phyloP scores from a whole-genome alignment of 1,140 invertebrate genomes.

The Brachionus manjavacas region DNA sequence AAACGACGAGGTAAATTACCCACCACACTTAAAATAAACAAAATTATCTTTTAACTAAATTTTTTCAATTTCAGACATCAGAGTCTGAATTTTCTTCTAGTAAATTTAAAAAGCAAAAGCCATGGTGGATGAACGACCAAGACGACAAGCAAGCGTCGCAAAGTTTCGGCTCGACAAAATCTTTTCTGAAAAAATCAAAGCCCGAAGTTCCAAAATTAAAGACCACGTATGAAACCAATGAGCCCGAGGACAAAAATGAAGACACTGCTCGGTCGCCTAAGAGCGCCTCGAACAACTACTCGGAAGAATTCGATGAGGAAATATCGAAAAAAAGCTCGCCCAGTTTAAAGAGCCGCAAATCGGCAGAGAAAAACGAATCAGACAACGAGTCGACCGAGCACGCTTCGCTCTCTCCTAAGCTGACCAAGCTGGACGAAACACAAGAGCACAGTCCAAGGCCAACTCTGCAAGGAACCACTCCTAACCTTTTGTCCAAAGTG shows the following conservation, averaged over 20 bases:
- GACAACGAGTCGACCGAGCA: conserved; percentile 3
- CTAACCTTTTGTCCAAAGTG: conserved; percentile 17
- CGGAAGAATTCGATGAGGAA: conserved; percentile 10
- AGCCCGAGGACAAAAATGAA: not conserved
- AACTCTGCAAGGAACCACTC: not conserved
- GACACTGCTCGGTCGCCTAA: not conserved
- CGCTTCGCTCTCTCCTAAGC: not conserved
- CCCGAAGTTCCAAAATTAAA: not conserved
- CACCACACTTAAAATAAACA: too few relatives aligned
- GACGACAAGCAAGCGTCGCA: not conserved
- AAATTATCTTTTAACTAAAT: too few relatives aligned
- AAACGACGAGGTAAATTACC: not conserved
- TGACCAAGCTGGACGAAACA: not conserved
- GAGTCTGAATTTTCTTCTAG: not conserved
- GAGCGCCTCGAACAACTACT: not conserved
- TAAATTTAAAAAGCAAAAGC: conserved; percentile 1
- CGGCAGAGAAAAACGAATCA: not conserved
- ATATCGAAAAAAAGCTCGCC: not conserved
- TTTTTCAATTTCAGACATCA: not conserved
- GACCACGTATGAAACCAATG: not conserved
- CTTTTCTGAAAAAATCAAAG: not conserved
- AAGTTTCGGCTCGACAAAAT: not conserved
- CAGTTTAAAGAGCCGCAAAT: not conserved
- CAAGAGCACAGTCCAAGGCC: not conserved
- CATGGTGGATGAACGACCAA: conserved; percentile 30